Evolutionary conservation across 2,113 vertebrate species (phyloP).

Genomic region (Balaeniceps rex): DNA sequence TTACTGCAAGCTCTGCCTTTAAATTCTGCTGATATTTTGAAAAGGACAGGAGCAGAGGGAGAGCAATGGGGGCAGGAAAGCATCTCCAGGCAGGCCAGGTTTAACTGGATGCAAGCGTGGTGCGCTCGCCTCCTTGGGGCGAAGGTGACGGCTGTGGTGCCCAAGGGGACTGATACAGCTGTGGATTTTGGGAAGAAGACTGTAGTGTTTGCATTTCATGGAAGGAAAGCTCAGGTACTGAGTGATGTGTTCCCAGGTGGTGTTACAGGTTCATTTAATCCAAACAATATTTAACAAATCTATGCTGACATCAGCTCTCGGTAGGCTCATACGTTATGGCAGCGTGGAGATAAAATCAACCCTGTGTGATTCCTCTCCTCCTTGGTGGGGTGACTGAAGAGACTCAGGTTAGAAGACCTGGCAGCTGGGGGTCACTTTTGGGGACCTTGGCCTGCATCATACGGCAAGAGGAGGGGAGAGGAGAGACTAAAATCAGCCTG

Average conservation of each 20-base stretch:
- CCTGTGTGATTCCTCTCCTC: neutral
- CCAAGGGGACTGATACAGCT: neutral
- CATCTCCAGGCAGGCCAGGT: neutral
- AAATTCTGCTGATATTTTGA: slow-evolving; percentile 48
- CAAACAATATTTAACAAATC: neutral
- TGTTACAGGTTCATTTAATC: neutral
- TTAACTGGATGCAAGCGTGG: neutral
- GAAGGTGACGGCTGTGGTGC: neutral
- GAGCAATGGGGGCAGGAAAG: neutral
- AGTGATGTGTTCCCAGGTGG: neutral
- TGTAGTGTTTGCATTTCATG: neutral
- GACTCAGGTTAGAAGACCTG: neutral
- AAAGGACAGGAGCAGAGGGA: neutral
- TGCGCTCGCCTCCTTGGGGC: neutral
- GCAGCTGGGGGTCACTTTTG: neutral
- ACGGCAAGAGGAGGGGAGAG: neutral
- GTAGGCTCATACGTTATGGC: neutral
- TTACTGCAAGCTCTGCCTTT: slow-evolving; percentile 55
- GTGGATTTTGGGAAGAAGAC: neutral
- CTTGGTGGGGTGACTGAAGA: neutral
- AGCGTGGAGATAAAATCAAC: neutral
- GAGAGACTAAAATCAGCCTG: neutral
- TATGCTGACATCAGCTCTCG: neutral
- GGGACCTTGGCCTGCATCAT: neutral
- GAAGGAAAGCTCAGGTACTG: neutral